phyloP scores from a whole-genome alignment of 2,113 vertebrate genomes.

The Pionites leucogaster region DNA sequence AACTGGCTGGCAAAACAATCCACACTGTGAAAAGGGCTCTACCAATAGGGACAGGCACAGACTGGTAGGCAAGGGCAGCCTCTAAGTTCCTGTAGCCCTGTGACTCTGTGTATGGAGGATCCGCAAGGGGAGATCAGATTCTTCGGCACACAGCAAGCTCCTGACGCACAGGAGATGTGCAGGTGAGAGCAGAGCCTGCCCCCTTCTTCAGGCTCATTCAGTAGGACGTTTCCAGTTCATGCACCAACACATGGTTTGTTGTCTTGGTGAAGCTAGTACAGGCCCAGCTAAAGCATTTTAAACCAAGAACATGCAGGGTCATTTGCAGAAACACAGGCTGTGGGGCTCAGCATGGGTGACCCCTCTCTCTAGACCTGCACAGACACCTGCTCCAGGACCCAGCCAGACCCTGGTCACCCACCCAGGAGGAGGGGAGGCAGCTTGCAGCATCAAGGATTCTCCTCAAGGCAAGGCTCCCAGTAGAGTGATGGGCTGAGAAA shows the following conservation, averaged over 20 bases:
- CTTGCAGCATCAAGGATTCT: neutral
- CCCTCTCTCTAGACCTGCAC: neutral
- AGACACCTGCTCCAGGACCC: accelerated
- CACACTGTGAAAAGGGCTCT: neutral
- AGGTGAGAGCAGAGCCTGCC: neutral
- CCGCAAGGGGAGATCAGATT: neutral
- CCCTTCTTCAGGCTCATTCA: neutral
- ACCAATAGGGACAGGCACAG: neutral
- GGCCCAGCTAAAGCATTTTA: neutral
- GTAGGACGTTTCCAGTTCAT: neutral
- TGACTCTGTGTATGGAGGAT: neutral
- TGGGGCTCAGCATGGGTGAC: neutral
- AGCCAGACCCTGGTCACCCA: neutral
- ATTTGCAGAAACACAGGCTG: neutral
- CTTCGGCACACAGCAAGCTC: neutral
- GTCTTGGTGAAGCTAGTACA: neutral
- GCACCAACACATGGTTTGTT: neutral
- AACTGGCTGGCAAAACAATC: neutral
- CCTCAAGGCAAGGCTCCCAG: neutral
- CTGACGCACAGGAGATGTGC: neutral
- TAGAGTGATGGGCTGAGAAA: neutral
- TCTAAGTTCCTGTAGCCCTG: neutral
- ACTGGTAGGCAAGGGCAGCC: neutral
- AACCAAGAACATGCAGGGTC: neutral
- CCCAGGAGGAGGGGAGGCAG: neutral